phyloP scores from a whole-genome alignment of 2,888 invertebrate genomes.

The Hydrotaea diabolus region DNA sequence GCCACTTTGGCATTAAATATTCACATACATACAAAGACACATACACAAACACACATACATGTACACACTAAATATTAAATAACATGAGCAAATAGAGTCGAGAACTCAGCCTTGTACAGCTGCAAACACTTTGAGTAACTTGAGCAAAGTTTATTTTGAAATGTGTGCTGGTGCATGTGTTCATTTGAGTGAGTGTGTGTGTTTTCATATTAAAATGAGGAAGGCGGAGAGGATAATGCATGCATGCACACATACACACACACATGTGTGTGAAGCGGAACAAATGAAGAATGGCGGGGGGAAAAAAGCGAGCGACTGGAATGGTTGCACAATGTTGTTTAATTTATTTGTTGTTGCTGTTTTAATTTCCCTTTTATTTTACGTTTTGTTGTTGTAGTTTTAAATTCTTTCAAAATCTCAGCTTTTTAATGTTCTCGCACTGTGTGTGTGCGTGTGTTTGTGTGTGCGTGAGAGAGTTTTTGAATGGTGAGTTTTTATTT shows the following conservation, averaged over 20 bases:
- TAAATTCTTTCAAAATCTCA: conserved; percentile 25
- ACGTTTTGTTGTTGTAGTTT: background rate
- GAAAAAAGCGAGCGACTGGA: background rate
- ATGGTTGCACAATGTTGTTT: conserved; percentile 25
- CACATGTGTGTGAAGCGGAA: background rate
- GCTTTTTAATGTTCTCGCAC: conserved; percentile 16
- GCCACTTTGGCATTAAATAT: conserved; percentile 26
- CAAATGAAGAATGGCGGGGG: background rate
- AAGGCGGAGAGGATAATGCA: background rate
- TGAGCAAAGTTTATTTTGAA: conserved; percentile 25
- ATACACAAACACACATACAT: background rate
- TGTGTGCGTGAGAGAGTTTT: conserved; percentile 9
- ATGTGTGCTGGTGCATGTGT: background rate
- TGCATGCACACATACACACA: conserved; percentile 4
- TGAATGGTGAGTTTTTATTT: conserved; percentile 23
- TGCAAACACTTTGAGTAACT: conserved; percentile 34
- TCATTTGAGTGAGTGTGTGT: background rate
- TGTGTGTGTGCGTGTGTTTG: background rate
- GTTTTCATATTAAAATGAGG: conserved; percentile 20
- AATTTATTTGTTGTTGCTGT: conserved; percentile 34
- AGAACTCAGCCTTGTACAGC: conserved; percentile 29
- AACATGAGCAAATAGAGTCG: conserved; percentile 19
- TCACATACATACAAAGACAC: conserved; percentile 1
- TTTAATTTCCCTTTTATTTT: conserved; percentile 31
- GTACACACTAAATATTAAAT: background rate